Conservation (phyloP, 2,797 vertebrate species). For the Gadopsis marmoratus region DNA sequence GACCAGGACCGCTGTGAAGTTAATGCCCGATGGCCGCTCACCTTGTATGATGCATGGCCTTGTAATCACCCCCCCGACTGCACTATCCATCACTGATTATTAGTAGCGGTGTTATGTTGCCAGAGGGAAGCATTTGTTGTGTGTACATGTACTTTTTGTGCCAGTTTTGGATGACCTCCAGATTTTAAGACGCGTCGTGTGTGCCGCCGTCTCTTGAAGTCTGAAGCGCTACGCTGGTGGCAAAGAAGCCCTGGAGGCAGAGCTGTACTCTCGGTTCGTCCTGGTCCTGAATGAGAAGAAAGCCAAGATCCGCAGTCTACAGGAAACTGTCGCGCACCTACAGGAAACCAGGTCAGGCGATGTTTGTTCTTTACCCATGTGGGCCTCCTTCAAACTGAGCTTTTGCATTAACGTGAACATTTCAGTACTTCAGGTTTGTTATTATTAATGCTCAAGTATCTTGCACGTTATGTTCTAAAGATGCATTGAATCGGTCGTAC, state of each 20-base stretch:
- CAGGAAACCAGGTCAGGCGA: constrained; percentile 46
- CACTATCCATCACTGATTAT: constrained; percentile 35
- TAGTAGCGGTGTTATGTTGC: constrained; percentile 7
- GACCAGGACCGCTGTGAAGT: not conserved
- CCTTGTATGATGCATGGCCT: constrained; percentile 11
- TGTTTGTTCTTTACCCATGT: not conserved
- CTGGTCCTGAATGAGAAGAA: constrained; percentile 96
- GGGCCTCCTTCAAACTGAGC: not conserved
- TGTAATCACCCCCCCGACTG: constrained; percentile 7
- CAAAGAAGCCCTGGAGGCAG: constrained; percentile 90
- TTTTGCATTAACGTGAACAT: not conserved
- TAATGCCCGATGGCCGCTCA: too few species aligned
- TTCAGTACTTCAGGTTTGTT: not conserved
- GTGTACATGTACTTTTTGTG: not conserved
- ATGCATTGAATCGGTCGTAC: not conserved
- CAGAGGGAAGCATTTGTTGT: not conserved
- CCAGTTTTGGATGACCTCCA: not conserved
- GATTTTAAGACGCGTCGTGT: constrained; percentile 3
- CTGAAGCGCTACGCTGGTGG: constrained; percentile 86
- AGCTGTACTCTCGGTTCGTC: constrained; percentile 91
- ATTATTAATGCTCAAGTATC: too few species aligned
- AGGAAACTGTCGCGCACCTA: constrained; percentile 78
- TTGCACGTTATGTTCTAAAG: not conserved
- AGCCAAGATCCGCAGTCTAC: constrained; percentile 90
- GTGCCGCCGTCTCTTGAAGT: constrained; percentile 70